Percentiles rank a stretch among this genome's conserved stretches.
phyloP scores from a whole-genome alignment of 2,797 vertebrate species.

The Menidia menidia region DNA sequence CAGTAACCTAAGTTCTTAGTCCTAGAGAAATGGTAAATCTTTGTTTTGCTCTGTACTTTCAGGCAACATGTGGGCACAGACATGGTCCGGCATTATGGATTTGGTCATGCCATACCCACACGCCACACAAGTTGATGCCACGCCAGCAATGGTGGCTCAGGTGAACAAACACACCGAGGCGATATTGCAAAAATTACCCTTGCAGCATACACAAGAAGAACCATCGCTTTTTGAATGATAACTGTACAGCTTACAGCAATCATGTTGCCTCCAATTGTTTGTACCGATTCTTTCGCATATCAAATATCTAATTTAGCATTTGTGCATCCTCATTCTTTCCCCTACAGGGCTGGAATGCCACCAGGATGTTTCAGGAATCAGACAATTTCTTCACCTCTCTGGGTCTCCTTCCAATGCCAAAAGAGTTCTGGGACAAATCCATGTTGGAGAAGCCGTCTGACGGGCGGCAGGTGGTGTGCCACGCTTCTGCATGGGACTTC shows the following conservation, averaged over 20 bases:
- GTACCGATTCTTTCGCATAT: not conserved
- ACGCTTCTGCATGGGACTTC: slow-evolving; percentile 96
- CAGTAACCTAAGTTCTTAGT: slow-evolving; percentile 4
- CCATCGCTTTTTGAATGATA: too few relatives aligned
- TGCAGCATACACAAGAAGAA: slow-evolving; percentile 10
- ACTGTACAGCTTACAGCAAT: too few relatives aligned
- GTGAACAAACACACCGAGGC: slow-evolving; percentile 73
- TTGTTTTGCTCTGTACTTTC: slow-evolving; percentile 43
- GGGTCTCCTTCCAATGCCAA: slow-evolving; percentile 88
- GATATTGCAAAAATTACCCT: slow-evolving; percentile 3
- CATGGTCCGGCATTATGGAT: slow-evolving; percentile 94
- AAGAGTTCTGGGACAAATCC: slow-evolving; percentile 90
- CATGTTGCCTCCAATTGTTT: not conserved
- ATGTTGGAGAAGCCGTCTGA: slow-evolving; percentile 90
- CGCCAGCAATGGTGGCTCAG: slow-evolving; percentile 92
- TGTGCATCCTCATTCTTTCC: not conserved
- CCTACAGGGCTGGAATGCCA: slow-evolving; percentile 89
- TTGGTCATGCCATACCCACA: slow-evolving; percentile 89
- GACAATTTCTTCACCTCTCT: slow-evolving; percentile 91
- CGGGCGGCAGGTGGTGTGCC: slow-evolving; percentile 90
- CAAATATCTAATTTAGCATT: not conserved
- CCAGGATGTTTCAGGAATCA: slow-evolving; percentile 91
- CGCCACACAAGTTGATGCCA: slow-evolving; percentile 92
- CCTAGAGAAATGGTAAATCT: slow-evolving; percentile 1
- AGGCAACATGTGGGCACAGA: slow-evolving; percentile 99